These are phyloP conservation scores for Popillia japonica DNA, from an alignment of 1,140 invertebrate species.

Conservation along the genomic window DNA sequence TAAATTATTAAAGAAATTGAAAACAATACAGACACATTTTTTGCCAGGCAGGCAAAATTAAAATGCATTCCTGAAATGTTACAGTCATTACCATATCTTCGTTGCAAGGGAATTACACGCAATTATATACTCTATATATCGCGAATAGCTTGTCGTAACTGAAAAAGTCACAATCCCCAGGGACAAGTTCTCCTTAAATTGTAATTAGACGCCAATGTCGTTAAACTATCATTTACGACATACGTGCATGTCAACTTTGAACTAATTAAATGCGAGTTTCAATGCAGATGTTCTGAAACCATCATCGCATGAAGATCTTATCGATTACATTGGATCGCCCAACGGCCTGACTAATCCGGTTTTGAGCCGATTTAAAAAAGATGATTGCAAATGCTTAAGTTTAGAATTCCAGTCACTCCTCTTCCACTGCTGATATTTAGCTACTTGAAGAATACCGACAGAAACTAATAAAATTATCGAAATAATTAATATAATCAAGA, in stretches of 20 bases:
- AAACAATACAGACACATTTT: too few relatives aligned
- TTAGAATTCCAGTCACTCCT: not conserved
- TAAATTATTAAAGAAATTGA: too few relatives aligned
- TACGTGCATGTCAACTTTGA: slow-evolving; percentile 5
- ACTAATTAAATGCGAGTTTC: slow-evolving; percentile 26
- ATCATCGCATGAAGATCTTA: not conserved
- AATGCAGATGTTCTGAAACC: not conserved
- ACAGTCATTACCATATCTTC: too few relatives aligned
- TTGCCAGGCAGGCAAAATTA: too few relatives aligned
- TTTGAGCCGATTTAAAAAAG: not conserved
- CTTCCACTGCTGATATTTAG: too few relatives aligned
- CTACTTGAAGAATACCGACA: too few relatives aligned
- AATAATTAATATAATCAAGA: too few relatives aligned
- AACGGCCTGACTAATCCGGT: not conserved
- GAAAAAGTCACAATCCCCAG: not conserved
- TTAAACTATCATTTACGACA: slow-evolving; percentile 23
- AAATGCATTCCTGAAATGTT: too few relatives aligned
- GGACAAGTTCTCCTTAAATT: slow-evolving; percentile 12
- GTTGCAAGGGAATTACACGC: not conserved
- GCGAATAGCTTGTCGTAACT: not conserved
- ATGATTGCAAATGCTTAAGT: not conserved
- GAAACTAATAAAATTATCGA: too few relatives aligned
- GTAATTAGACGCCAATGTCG: slow-evolving; percentile 15
- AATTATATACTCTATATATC: slow-evolving; percentile 6
- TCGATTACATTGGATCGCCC: not conserved